Evolutionary conservation across 2,113 vertebrate genomes (phyloP).

Genomic region (Hemibagrus wyckioides): DNA sequence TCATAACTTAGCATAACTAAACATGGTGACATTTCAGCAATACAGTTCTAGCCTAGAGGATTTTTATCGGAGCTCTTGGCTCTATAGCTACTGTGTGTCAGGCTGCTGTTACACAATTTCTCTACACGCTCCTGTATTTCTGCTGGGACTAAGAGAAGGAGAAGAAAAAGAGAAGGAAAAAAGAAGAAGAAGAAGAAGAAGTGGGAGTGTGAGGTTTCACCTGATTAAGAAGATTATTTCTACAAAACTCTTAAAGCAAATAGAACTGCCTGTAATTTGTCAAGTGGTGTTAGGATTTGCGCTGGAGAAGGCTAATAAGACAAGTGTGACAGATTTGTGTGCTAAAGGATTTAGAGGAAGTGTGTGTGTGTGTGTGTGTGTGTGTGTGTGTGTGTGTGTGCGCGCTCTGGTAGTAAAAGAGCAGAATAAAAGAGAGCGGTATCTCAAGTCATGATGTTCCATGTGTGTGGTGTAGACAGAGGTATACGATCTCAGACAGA

Average conservation of each 20-base stretch:
- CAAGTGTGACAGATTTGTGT: constrained; percentile 28
- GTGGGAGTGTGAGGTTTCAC: neutral
- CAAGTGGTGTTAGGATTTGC: neutral
- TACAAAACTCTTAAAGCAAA: neutral
- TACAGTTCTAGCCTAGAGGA: neutral
- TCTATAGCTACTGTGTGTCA: neutral
- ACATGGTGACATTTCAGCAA: neutral
- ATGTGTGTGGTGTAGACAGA: neutral
- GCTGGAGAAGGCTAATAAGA: neutral
- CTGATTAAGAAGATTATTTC: neutral
- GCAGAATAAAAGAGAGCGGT: neutral
- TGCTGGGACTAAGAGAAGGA: neutral
- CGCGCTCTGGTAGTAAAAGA: neutral
- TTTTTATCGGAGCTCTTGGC: neutral
- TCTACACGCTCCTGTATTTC: neutral
- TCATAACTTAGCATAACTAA: neutral
- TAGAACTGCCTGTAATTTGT: neutral
- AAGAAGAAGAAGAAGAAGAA: neutral
- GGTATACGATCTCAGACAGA: neutral
- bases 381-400: neutral
- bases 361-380: neutral
- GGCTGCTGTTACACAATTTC: neutral
- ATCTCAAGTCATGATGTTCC: neutral
- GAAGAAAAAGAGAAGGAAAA: neutral
- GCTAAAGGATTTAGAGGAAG: neutral